phyloP scores from a whole-genome alignment of 2,888 invertebrate species.

The Zonitis immaculata region DNA sequence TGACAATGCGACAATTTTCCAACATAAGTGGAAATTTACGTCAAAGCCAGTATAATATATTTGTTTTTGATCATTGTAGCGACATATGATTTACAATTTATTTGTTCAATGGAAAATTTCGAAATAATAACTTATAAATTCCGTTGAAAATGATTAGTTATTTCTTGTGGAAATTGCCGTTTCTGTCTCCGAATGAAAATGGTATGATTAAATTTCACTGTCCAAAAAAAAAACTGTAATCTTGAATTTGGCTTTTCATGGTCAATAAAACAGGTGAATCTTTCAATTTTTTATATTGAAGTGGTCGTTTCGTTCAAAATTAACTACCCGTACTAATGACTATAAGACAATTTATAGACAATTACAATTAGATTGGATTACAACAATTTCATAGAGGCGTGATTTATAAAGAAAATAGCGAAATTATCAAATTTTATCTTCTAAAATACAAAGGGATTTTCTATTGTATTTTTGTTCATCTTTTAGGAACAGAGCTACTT shows the following conservation, averaged over 20 bases:
- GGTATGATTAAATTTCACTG: background rate
- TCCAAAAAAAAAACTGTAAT: background rate
- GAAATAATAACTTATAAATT: background rate
- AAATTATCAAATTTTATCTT: too few relatives aligned
- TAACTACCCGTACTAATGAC: background rate
- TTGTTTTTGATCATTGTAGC: background rate
- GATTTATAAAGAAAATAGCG: too few relatives aligned
- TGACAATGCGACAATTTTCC: slow-evolving; percentile 23
- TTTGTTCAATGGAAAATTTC: background rate
- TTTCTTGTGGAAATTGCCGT: too few relatives aligned
- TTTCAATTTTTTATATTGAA: background rate
- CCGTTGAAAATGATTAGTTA: too few relatives aligned
- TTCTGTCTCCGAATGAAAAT: too few relatives aligned
- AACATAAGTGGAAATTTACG: slow-evolving; percentile 13
- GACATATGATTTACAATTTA: background rate
- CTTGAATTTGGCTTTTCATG: background rate
- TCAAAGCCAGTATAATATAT: slow-evolving; percentile 1
- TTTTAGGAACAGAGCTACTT: too few relatives aligned
- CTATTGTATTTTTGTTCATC: too few relatives aligned
- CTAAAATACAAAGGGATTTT: too few relatives aligned
- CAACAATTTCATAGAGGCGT: too few relatives aligned
- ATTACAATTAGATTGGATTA: too few relatives aligned
- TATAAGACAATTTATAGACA: background rate
- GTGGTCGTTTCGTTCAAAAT: background rate
- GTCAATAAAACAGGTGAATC: background rate